phyloP scores from a whole-genome alignment of 2,888 invertebrate genomes.

The Tuberolachnus salignus region DNA sequence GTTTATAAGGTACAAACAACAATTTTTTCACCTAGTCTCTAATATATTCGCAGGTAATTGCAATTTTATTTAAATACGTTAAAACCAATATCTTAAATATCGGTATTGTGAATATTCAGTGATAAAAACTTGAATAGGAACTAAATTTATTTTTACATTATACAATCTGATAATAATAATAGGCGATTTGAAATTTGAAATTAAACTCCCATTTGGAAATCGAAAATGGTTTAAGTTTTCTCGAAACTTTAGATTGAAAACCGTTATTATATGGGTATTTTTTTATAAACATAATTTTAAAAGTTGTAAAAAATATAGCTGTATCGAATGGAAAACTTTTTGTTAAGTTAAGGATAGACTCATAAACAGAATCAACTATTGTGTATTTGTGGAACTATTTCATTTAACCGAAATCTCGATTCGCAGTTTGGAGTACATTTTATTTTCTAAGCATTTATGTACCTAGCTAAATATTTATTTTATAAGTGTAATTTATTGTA shows the following conservation, averaged over 20 bases:
- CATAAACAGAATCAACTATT: constrained; percentile 32
- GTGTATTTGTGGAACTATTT: background rate
- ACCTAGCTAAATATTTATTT: background rate
- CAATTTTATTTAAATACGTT: too few relatives aligned
- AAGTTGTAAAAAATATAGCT: constrained; percentile 4
- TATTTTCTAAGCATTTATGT: background rate
- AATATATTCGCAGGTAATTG: too few relatives aligned
- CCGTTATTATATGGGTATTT: background rate
- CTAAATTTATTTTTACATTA: too few relatives aligned
- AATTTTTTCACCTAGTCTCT: too few relatives aligned
- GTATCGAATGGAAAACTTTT: constrained; percentile 20
- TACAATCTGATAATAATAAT: background rate
- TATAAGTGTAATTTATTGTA: background rate
- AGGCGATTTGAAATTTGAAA: background rate
- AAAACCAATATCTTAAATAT: too few relatives aligned
- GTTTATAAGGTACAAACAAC: too few relatives aligned
- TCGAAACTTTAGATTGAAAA: constrained; percentile 8
- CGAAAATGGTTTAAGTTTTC: background rate
- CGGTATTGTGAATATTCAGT: too few relatives aligned
- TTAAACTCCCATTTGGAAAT: background rate
- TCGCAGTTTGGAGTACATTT: constrained; percentile 11
- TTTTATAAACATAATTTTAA: background rate
- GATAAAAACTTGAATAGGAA: too few relatives aligned
- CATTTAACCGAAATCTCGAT: constrained; percentile 26
- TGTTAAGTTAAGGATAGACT: background rate